Evolutionary conservation across 2,888 invertebrate genomes (phyloP).

Genomic region (Ormyrus pomaceus): DNA sequence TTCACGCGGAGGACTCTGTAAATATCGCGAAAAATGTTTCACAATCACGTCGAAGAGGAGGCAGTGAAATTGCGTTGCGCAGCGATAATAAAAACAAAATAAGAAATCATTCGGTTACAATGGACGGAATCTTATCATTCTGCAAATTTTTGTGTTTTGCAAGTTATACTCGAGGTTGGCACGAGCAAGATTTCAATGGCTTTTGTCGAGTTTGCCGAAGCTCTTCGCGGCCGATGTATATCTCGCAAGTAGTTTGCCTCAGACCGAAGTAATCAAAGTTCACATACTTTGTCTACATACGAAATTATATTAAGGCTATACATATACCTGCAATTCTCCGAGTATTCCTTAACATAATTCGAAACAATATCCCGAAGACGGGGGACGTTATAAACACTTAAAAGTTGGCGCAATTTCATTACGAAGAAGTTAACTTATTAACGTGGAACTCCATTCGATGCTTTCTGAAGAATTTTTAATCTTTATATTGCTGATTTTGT

Average conservation of each 20-base stretch:
- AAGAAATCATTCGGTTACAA: background rate
- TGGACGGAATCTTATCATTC: background rate
- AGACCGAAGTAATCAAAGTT: constrained; percentile 50
- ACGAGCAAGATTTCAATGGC: constrained; percentile 17
- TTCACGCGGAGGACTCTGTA: background rate
- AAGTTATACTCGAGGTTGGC: constrained; percentile 21
- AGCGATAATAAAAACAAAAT: background rate
- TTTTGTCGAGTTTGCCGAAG: background rate
- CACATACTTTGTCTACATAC: constrained; percentile 49
- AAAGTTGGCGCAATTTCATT: too few species aligned
- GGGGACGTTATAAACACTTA: too few species aligned
- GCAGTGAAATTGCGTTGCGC: background rate
- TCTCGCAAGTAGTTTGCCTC: constrained; percentile 11
- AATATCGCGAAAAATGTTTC: constrained; percentile 17
- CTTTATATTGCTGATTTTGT: too few species aligned
- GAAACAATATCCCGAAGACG: too few species aligned
- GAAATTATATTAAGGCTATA: constrained; percentile 28
- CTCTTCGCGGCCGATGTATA: constrained; percentile 5
- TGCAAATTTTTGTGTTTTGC: constrained; percentile 26
- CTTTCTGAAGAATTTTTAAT: too few species aligned
- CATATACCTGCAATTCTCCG: background rate
- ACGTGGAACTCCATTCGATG: too few species aligned
- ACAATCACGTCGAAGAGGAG: constrained; percentile 9
- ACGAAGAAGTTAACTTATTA: too few species aligned
- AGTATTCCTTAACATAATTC: background rate